Evolutionary conservation across 1,140 invertebrate species (phyloP), one percentile per base, ranked within the genome.

Genomic region (Scaptomyza montana): DNA sequence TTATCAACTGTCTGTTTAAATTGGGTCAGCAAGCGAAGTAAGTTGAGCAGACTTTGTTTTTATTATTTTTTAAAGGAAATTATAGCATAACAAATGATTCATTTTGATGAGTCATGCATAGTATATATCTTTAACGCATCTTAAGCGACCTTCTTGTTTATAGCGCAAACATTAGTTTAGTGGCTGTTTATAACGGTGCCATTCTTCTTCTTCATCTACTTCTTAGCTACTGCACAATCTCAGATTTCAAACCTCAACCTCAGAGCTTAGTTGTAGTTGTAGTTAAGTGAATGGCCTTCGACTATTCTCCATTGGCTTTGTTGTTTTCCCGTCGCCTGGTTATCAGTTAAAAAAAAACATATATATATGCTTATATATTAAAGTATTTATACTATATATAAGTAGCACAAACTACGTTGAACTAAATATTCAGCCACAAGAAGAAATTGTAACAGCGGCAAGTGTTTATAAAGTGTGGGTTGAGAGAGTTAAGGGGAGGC

Each of bases 201-300:
- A 56, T 50, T 60, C 30, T 55, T 54, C 59, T 46, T 47, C 59
- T 61, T 51, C 21, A 21, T 21, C 21, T 21, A 21, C 33, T 50
- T 45, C 25, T 45, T 54, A 46, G 54, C 54, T 21, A 21, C 1
- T 21, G 3, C 51, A 50, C 41, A 41, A 55, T 50, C 46, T 72
- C 63, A 46, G 69, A 67, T 72, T 67, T 60, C 69, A 67, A 60
- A 59, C 55, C 63, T 66, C 55, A 72, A 72, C 55, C 69, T 65
- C 47, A 71, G 39, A 65, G 25, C 19, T 43, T 36, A 5, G 33
- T 36, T 9, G 33, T 9, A 9, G 10, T 25, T 25, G 21, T 25
- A 12, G 43, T 69, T 63, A 71, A 81, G 62, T 54, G 43, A 57
- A 36, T 67, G 69, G 49, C 69, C 69, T 72, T 72, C 69, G 63